A percentile compares a stretch with the other conserved stretches of the same genome.
phyloP scores from a whole-genome alignment of 2,797 vertebrate species.

The Liasis olivaceus region DNA sequence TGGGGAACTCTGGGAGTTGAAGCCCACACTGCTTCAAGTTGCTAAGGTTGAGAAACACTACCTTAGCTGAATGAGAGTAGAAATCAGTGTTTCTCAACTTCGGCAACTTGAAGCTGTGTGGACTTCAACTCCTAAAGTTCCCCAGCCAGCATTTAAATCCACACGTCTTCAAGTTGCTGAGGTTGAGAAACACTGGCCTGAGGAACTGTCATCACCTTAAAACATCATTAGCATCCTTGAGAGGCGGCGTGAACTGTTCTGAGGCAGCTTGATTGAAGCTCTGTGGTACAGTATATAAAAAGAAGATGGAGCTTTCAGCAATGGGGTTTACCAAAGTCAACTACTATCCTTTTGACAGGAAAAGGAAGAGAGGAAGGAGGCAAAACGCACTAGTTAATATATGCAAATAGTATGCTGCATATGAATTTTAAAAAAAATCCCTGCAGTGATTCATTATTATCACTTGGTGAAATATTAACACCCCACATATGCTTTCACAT shows the following conservation, averaged over 20 bases:
- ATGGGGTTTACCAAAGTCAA: neutral
- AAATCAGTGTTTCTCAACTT: too few species aligned
- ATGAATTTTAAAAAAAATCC: constrained; percentile 4
- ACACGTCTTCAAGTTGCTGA: neutral
- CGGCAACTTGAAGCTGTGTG: too few species aligned
- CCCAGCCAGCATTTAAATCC: neutral
- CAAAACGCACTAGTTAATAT: neutral
- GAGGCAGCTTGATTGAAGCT: neutral
- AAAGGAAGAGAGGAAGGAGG: neutral
- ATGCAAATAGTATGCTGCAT: constrained; percentile 1
- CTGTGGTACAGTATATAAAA: neutral
- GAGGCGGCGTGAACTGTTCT: neutral
- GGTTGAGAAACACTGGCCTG: neutral
- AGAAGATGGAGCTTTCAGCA: neutral
- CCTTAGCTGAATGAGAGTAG: too few species aligned
- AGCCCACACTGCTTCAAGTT: too few species aligned
- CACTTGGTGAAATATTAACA: constrained; percentile 6
- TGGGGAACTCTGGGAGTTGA: too few species aligned
- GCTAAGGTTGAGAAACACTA: too few species aligned
- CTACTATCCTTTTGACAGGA: neutral
- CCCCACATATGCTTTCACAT: neutral
- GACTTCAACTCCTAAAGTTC: too few species aligned
- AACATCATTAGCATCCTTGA: neutral
- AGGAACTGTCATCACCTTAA: neutral
- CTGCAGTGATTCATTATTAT: constrained; percentile 8